phyloP scores from a whole-genome alignment of 2,888 invertebrate species.

The Pristionchus mayeri region DNA sequence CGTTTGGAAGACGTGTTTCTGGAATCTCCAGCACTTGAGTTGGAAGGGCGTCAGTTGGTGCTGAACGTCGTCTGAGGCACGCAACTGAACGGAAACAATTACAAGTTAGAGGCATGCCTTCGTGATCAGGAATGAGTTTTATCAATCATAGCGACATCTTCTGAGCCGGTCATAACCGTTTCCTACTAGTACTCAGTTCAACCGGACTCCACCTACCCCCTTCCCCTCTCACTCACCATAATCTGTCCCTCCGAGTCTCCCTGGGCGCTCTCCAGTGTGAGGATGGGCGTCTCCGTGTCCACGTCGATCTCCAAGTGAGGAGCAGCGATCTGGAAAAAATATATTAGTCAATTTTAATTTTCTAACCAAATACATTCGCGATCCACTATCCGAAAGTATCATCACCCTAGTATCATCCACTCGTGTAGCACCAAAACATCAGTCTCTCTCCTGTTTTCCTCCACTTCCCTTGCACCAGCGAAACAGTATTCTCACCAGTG shows the following conservation, averaged over 20 bases:
- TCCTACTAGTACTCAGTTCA: not conserved
- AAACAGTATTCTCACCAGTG: too few relatives aligned
- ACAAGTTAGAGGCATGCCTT: not conserved
- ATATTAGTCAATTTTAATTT: not conserved
- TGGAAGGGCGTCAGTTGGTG: conserved; percentile 22
- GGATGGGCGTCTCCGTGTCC: conserved; percentile 34
- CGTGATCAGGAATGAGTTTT: too few relatives aligned
- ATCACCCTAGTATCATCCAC: too few relatives aligned
- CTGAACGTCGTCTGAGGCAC: not conserved
- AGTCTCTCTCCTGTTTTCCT: too few relatives aligned
- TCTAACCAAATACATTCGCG: too few relatives aligned
- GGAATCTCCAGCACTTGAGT: not conserved
- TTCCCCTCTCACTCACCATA: not conserved
- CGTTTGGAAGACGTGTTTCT: not conserved
- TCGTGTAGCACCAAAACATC: too few relatives aligned
- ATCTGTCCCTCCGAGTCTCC: not conserved
- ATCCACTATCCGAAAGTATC: too few relatives aligned
- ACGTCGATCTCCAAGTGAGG: conserved; percentile 26
- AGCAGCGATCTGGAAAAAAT: not conserved
- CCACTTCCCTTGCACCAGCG: too few relatives aligned
- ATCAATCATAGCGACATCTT: not conserved
- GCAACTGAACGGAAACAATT: not conserved
- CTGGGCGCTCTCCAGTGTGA: not conserved
- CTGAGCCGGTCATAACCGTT: not conserved
- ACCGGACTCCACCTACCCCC: not conserved